Evolutionary conservation across 1,140 invertebrate genomes (phyloP).

Genomic region (Pseudobourletiella spinata): DNA sequence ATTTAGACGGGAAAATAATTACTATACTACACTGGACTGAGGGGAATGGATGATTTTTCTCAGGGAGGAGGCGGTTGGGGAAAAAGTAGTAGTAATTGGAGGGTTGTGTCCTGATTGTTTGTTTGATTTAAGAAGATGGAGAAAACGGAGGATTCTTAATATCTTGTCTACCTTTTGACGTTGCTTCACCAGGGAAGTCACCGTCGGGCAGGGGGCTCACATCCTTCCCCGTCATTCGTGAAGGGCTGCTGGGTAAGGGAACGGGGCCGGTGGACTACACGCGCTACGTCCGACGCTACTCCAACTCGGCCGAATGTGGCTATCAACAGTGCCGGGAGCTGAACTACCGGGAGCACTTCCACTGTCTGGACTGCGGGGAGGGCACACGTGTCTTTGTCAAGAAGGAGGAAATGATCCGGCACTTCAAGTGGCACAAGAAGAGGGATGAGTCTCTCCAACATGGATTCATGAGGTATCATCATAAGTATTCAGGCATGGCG

Average conservation of each 20-base stretch:
- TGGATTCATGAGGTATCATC: slow-evolving; percentile 72
- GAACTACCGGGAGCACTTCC: slow-evolving; percentile 88
- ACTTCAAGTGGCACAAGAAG: slow-evolving; percentile 99
- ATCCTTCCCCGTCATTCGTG: slow-evolving; percentile 35
- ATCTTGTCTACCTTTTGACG: too few relatives aligned
- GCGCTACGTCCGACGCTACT: slow-evolving; percentile 69
- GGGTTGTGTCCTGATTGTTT: too few relatives aligned
- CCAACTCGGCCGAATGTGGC: slow-evolving; percentile 65
- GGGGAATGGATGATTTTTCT: too few relatives aligned
- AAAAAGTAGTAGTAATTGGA: too few relatives aligned
- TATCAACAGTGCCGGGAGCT: slow-evolving; percentile 67
- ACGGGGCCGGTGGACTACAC: slow-evolving; percentile 56
- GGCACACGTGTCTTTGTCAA: slow-evolving; percentile 78
- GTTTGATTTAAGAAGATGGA: too few relatives aligned
- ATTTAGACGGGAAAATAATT: too few relatives aligned
- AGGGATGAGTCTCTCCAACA: slow-evolving; percentile 91
- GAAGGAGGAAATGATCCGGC: slow-evolving; percentile 97
- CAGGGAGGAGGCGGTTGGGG: too few relatives aligned
- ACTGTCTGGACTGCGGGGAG: slow-evolving; percentile 57
- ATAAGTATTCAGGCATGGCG: background rate
- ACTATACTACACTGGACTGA: too few relatives aligned
- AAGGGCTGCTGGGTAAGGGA: slow-evolving; percentile 35
- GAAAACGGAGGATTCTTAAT: too few relatives aligned
- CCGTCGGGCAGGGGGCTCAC: slow-evolving; percentile 30
- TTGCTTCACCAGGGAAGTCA: slow-evolving; percentile 14